A percentile compares a stretch with the other conserved stretches of the same genome.
phyloP scores from a whole-genome alignment of 53 echinoderm and acorn worm species.

The Henricia sp. region DNA sequence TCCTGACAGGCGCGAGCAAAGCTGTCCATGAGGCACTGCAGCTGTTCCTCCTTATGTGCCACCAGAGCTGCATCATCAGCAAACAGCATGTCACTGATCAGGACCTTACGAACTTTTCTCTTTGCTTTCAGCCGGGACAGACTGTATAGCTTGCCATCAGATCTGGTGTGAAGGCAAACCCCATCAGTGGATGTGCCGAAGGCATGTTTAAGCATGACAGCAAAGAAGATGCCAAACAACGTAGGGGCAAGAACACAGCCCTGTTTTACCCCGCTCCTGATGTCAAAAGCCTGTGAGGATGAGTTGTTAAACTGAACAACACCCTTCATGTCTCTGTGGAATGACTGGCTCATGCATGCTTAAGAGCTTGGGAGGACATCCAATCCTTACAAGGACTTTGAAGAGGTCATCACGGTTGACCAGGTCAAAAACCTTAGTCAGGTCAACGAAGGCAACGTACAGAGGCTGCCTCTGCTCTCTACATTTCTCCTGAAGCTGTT shows the following conservation, averaged over 20 bases:
- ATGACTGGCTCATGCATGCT: constrained; percentile 39
- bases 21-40: constrained; percentile 30
- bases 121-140: background rate
- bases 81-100: too few relatives aligned
- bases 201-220: background rate
- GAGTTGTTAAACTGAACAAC: background rate
- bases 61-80: constrained; percentile 23
- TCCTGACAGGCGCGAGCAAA: constrained; percentile 33
- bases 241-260: constrained; percentile 38
- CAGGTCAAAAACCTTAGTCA: constrained; percentile 9
- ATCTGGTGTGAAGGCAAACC: background rate
- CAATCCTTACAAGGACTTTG: too few relatives aligned
- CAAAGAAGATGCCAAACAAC: constrained; percentile 14
- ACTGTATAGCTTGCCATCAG: constrained; percentile 17
- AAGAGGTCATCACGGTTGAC: constrained; percentile 39
- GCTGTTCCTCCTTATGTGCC: constrained; percentile 10
- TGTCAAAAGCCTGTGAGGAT: background rate
- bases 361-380: too few relatives aligned
- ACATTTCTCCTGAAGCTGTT: too few relatives aligned
- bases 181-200: background rate
- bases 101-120: too few relatives aligned
- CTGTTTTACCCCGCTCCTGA: constrained; percentile 30
- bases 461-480: constrained; percentile 34
- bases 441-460: constrained; percentile 64
- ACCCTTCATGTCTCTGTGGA: constrained; percentile 18